Evolutionary conservation across 2,888 invertebrate species (phyloP), one percentile per base, ranked within the genome.

Genomic region (Tiliacea citrago): DNA sequence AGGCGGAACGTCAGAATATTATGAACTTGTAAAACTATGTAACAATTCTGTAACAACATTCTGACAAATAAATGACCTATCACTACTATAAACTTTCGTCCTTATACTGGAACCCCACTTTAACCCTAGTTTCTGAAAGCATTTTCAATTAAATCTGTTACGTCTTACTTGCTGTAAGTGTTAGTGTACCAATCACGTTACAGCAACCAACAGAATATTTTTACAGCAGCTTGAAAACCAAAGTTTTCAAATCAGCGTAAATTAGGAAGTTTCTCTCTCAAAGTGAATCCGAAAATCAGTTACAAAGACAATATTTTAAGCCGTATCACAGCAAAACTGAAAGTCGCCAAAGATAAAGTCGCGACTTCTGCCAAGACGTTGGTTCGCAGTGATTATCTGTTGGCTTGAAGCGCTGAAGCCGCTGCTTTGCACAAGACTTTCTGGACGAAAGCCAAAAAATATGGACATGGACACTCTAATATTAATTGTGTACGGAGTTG

Each of bases 361-460:
- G 39, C 55, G 67, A 73, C 69, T 78, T 78, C 81, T 86, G 86
- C 86, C 86, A 86, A 86, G 77, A 86, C 75, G 63, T 75, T 77
- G 82, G 77, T 77, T 71, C 57, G 12, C 58, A 70, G 79, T 86
- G 86, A 86, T 86, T 83, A 86, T 86, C 86, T 82, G 79, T 77
- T 84, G 83, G 83, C 79, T 77, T 70, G 39, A 61, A 77, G 79
- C 55, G 57, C 63, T 60, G 80, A 71, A 80, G 77, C 79, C 75
- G 65, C 68, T 75, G 76, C 68, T 83, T 79, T 71, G 75, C 70
- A 70, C 69, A 65, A 67, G 68, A 81, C 79, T 81, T 71, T 68
- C 61, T 82, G 84, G 82, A 68, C 4, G 60, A 21, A 55, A 76
- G 84, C 82, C 82, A 82, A 61, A 62, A 29, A 84, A 67, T 81